Percentiles rank a stretch among this genome's conserved stretches.
phyloP scores from a whole-genome alignment of 2,797 vertebrate species.

The Austrolebias charrua region DNA sequence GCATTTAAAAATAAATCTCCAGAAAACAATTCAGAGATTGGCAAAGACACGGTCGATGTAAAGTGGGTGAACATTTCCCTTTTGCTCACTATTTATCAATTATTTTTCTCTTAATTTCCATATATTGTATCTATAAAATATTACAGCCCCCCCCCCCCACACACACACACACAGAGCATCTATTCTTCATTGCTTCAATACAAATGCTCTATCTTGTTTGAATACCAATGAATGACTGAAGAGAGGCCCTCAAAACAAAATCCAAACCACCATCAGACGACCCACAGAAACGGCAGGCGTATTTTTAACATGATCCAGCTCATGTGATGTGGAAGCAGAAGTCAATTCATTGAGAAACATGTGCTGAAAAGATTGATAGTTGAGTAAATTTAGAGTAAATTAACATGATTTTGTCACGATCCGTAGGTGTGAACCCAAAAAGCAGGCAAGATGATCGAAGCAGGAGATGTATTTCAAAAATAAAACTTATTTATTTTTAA shows the following conservation, averaged over 20 bases:
- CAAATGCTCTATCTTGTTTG: conserved; percentile 54
- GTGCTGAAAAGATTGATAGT: neutral
- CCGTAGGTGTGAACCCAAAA: no score
- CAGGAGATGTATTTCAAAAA: no score
- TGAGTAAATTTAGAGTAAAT: neutral
- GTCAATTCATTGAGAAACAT: conserved; percentile 1
- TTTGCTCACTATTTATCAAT: conserved; percentile 35
- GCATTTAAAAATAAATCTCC: conserved; percentile 32
- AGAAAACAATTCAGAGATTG: conserved; percentile 23
- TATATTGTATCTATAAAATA: conserved; percentile 47
- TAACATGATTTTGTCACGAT: no score
- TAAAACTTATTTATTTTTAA: no score
- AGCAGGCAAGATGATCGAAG: no score
- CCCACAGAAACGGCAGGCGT: no score
- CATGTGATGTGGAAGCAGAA: conserved; percentile 10
- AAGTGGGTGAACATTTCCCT: conserved; percentile 24
- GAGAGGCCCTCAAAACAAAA: conserved; percentile 47
- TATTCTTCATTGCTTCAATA: conserved; percentile 65
- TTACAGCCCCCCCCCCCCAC: conserved; percentile 4
- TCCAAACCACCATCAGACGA: no score
- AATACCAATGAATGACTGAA: conserved; percentile 61
- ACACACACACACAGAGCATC: conserved; percentile 27
- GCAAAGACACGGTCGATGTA: conserved; percentile 19
- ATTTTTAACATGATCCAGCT: conserved; percentile 13
- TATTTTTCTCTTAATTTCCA: conserved; percentile 33